These are phyloP conservation scores for Megaustenia siamemsis DNA, from an alignment of 2,888 invertebrate genomes.

Conservation along the genomic window DNA sequence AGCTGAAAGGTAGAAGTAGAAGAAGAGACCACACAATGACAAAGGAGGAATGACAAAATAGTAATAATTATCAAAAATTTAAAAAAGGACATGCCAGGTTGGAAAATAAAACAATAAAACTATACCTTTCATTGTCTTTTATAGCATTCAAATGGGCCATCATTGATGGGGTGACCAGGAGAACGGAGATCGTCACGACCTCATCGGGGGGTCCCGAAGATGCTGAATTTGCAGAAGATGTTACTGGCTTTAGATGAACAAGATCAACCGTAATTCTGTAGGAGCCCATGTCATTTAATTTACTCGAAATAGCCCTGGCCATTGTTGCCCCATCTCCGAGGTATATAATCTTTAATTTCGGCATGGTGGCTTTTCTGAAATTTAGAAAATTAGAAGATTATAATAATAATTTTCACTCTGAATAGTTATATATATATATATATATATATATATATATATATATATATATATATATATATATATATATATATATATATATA, in stretches of 20 bases:
- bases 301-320: neutral
- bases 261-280: constrained; percentile 35
- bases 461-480: no score
- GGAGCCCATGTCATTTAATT: neutral
- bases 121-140: neutral
- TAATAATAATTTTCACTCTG: no score
- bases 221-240: neutral
- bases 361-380: constrained; percentile 7
- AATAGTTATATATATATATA: no score
- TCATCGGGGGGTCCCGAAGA: neutral
- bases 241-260: neutral
- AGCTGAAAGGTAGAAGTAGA: neutral
- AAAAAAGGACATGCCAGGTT: no score
- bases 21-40: neutral
- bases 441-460: no score
- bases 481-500: no score
- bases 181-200: neutral
- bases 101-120: neutral
- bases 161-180: constrained; percentile 26
- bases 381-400: neutral
- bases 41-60: neutral
- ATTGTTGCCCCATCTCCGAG: constrained; percentile 17
- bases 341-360: constrained; percentile 19
- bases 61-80: neutral
- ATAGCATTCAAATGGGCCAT: neutral